Evolutionary conservation across 2,113 vertebrate genomes (phyloP).

Genomic region (Gobius niger): DNA sequence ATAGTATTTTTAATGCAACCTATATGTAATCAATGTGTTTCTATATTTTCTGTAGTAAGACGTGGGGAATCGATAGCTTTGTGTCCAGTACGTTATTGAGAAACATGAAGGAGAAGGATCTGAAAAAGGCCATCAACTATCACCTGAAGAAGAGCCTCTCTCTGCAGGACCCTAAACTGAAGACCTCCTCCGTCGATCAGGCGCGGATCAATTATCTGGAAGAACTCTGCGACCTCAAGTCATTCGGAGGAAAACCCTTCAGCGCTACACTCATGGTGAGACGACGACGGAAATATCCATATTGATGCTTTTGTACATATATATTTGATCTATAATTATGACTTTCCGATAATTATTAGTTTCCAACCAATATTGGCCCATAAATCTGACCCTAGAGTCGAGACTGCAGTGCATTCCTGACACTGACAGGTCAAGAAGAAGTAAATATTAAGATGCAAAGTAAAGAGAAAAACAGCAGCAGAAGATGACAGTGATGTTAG

Average conservation of each 20-base stretch:
- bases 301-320: no score
- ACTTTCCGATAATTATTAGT: no score
- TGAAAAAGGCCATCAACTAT: slow-evolving; percentile 92
- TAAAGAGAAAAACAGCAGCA: no score
- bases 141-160: slow-evolving; percentile 93
- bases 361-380: no score
- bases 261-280: slow-evolving; percentile 92
- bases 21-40: not conserved
- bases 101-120: slow-evolving; percentile 96
- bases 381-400: no score
- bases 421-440: no score
- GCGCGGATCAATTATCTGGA: slow-evolving; percentile 89
- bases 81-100: slow-evolving; percentile 92
- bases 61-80: slow-evolving; percentile 97
- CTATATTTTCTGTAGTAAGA: slow-evolving; percentile 79
- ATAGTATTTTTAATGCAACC: no score
- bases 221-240: slow-evolving; percentile 92
- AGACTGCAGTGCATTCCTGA: no score
- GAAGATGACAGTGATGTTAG: no score
- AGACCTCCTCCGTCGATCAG: slow-evolving; percentile 83
- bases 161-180: slow-evolving; percentile 87
- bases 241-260: slow-evolving; percentile 90
- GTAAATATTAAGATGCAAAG: no score
- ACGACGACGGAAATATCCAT: no score
- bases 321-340: no score